Evolutionary conservation across 2,797 vertebrate species (phyloP).

Genomic region (Ceyx erithaca): DNA sequence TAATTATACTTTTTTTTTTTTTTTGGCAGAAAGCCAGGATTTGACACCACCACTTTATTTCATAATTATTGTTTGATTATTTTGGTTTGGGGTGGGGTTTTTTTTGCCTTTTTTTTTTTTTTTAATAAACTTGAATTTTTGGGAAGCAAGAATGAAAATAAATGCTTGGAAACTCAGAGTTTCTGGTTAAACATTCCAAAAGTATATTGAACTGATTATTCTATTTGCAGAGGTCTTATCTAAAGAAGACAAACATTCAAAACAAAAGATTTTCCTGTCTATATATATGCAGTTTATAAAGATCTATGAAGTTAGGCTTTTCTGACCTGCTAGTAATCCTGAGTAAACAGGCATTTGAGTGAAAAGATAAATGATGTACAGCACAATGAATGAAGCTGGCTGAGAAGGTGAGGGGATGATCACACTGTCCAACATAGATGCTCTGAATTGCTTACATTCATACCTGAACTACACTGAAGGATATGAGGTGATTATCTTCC

Average conservation of each 20-base stretch:
- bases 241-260: not conserved
- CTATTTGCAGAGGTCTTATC: not conserved
- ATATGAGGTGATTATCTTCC: not conserved
- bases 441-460: not conserved
- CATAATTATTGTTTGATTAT: not conserved
- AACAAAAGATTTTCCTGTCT: not conserved
- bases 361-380: not conserved
- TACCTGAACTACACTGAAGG: not conserved
- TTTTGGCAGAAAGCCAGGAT: not conserved
- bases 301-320: not conserved
- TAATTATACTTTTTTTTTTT: not conserved
- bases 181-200: not conserved
- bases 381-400: not conserved
- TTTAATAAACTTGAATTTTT: not conserved
- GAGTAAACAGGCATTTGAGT: not conserved
- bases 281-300: not conserved
- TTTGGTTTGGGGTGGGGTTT: not conserved
- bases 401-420: not conserved
- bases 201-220: not conserved
- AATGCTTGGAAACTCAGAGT: not conserved
- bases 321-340: not conserved
- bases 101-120: accelerated
- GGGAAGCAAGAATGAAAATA: not conserved
- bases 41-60: not conserved
- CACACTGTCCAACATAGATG: not conserved